Evolutionary conservation across 2,888 invertebrate species (phyloP).

Genomic region (Oscheius sp.): DNA sequence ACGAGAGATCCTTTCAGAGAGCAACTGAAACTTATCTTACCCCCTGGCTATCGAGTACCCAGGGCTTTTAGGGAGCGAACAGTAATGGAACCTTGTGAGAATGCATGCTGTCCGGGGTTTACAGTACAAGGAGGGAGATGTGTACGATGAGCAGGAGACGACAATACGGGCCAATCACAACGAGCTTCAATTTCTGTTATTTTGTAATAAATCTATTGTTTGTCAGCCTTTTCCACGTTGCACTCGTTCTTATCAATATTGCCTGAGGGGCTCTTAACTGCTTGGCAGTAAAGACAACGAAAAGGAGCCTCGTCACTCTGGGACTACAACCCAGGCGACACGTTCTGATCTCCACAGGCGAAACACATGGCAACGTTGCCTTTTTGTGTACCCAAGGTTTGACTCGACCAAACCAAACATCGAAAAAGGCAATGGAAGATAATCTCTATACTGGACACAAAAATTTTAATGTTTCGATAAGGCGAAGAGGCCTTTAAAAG

Average conservation of each 20-base stretch:
- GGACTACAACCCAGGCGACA: no score
- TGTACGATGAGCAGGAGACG: slow-evolving; percentile 42
- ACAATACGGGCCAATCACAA: slow-evolving; percentile 10
- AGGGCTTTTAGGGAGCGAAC: slow-evolving; percentile 65
- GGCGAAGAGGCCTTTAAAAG: slow-evolving; percentile 11
- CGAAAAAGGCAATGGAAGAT: slow-evolving; percentile 3
- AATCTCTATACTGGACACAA: slow-evolving; percentile 17
- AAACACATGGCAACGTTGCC: no score
- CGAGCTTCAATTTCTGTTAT: slow-evolving; percentile 16
- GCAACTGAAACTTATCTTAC: slow-evolving; percentile 6
- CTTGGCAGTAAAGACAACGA: not conserved
- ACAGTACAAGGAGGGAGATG: slow-evolving; percentile 62
- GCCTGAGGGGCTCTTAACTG: not conserved
- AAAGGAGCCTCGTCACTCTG: not conserved
- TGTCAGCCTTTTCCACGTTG: not conserved
- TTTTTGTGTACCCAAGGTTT: not conserved
- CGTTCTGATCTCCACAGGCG: no score
- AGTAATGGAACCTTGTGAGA: slow-evolving; percentile 66
- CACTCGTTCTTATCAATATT: not conserved
- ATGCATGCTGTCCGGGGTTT: slow-evolving; percentile 71
- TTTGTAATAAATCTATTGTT: slow-evolving; percentile 14
- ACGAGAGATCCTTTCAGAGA: slow-evolving; percentile 9
- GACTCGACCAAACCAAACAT: not conserved
- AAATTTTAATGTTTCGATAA: slow-evolving; percentile 23
- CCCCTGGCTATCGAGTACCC: slow-evolving; percentile 15